These are phyloP conservation scores for Cynodonichthys magdalenae DNA, from an alignment of 2,797 vertebrate genomes.

Conservation along the genomic window DNA sequence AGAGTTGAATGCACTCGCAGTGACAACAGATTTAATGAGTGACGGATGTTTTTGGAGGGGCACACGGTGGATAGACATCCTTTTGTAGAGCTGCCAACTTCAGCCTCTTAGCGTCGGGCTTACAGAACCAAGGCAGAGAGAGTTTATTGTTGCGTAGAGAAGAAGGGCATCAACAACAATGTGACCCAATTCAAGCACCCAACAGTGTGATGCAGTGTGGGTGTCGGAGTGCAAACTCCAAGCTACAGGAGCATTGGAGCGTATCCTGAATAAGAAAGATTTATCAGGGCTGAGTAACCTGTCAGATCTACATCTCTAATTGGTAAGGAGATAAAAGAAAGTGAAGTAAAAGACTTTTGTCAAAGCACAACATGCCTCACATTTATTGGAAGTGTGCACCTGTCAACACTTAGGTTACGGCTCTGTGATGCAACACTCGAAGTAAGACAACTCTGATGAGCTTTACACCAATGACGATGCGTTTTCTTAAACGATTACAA, in stretches of 20 bases:
- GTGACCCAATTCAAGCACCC: constrained; percentile 59
- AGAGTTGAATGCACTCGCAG: constrained; percentile 27
- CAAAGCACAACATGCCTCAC: constrained; percentile 13
- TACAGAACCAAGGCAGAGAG: constrained; percentile 56
- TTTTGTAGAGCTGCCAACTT: constrained; percentile 67
- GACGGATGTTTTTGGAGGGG: constrained; percentile 39
- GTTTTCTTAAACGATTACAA: not conserved
- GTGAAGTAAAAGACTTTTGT: not conserved
- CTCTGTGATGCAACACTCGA: not conserved
- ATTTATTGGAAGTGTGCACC: constrained; percentile 12
- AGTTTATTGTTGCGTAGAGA: constrained; percentile 64
- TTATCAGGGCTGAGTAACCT: constrained; percentile 45
- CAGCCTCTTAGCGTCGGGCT: constrained; percentile 67
- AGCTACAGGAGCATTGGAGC: constrained; percentile 48
- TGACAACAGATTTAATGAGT: constrained; percentile 54
- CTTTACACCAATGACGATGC: not conserved
- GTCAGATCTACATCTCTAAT: constrained; percentile 59
- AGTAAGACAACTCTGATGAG: not conserved
- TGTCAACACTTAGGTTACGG: constrained; percentile 17
- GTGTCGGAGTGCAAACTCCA: constrained; percentile 49
- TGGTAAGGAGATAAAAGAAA: constrained; percentile 37
- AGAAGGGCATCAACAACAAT: constrained; percentile 56
- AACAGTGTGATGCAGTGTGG: constrained; percentile 13
- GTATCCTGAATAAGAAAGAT: constrained; percentile 37
- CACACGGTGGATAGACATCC: constrained; percentile 30